Percentiles rank a stretch among this genome's conserved stretches.
These are phyloP conservation scores for Nomada fabriciana DNA, from an alignment of 2,888 invertebrate species.

Conservation along the genomic window DNA sequence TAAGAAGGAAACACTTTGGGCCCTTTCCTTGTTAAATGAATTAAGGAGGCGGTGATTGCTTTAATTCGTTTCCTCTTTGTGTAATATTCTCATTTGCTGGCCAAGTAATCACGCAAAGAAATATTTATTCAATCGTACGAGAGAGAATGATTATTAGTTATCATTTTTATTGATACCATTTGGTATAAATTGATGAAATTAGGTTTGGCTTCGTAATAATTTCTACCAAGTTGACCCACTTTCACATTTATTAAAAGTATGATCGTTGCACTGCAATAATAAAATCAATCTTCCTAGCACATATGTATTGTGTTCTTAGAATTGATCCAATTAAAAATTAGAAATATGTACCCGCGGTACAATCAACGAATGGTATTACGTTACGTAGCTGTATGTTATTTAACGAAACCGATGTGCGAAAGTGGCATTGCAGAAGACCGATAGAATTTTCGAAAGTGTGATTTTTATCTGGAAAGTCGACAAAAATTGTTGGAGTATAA, in stretches of 20 bases:
- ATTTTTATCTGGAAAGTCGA: conserved; percentile 30
- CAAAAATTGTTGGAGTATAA: conserved; percentile 1
- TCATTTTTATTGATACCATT: background rate
- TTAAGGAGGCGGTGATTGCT: conserved; percentile 11
- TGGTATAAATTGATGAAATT: background rate
- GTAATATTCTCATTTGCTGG: background rate
- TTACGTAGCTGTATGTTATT: conserved; percentile 27
- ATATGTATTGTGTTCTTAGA: background rate
- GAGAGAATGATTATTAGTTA: background rate
- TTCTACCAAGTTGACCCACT: background rate
- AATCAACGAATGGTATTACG: background rate
- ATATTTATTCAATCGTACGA: background rate
- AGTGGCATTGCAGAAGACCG: conserved; percentile 18
- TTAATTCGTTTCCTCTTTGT: conserved; percentile 20
- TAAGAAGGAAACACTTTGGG: conserved; percentile 18
- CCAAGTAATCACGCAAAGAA: background rate
- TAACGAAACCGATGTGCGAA: conserved; percentile 15
- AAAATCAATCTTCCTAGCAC: background rate
- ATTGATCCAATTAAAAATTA: background rate
- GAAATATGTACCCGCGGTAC: background rate
- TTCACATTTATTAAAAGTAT: background rate
- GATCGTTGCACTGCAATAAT: background rate
- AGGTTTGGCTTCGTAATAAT: background rate
- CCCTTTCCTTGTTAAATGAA: conserved; percentile 18
- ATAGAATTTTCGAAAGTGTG: conserved; percentile 43